A percentile compares a stretch with the other conserved stretches of the same genome.
phyloP scores from a whole-genome alignment of 2,888 invertebrate genomes.

The Ophioninae sp. region DNA sequence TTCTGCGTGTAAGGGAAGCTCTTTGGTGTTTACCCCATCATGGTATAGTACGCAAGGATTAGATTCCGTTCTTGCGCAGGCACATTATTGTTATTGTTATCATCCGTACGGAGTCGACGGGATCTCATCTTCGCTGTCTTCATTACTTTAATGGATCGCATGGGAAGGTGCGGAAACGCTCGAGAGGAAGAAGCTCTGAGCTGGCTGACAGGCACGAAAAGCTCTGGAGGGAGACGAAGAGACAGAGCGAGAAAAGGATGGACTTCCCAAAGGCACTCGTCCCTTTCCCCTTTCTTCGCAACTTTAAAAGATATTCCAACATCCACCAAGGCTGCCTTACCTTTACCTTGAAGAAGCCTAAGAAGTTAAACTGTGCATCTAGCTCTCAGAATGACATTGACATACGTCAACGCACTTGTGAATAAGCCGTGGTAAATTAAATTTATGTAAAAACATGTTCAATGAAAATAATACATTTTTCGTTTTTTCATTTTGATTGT shows the following conservation, averaged over 20 bases:
- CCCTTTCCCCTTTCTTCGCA: constrained; percentile 22
- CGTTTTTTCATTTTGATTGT: too few relatives aligned
- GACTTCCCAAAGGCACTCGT: constrained; percentile 37
- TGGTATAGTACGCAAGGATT: constrained; percentile 40
- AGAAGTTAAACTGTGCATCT: too few relatives aligned
- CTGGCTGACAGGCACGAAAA: constrained; percentile 43
- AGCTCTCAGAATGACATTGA: too few relatives aligned
- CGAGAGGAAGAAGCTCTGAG: constrained; percentile 32
- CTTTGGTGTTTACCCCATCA: constrained; percentile 69
- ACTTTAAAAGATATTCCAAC: constrained; percentile 72
- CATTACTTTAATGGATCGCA: constrained; percentile 80
- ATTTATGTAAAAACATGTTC: too few relatives aligned
- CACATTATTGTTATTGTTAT: constrained; percentile 11
- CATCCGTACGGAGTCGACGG: constrained; percentile 29
- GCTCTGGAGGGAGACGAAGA: constrained; percentile 29
- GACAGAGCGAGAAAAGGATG: background rate
- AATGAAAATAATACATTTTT: too few relatives aligned
- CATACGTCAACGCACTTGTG: too few relatives aligned
- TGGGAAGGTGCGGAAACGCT: constrained; percentile 62
- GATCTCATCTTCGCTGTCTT: constrained; percentile 73
- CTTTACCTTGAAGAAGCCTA: background rate
- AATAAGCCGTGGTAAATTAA: too few relatives aligned
- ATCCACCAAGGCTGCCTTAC: constrained; percentile 71
- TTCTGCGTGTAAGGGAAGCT: constrained; percentile 74
- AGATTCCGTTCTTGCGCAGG: background rate